Evolutionary conservation across 1,140 invertebrate genomes (phyloP), one percentile per base, ranked within the genome.

Genomic region (Wasmannia auropunctata): DNA sequence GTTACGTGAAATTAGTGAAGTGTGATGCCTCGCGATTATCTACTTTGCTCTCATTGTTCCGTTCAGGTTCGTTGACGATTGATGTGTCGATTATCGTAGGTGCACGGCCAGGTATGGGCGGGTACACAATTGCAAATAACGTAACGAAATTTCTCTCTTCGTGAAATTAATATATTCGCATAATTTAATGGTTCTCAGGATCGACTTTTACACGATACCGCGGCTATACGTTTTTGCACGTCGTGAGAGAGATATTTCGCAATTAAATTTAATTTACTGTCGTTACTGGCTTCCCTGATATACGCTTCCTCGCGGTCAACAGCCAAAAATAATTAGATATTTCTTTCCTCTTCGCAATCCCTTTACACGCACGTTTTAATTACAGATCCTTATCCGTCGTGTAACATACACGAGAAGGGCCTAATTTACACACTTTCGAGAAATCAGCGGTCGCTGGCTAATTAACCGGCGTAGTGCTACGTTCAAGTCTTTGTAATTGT

Each of bases 1-100:
- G 88, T 90, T 86, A 87, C 51, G 85, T 69, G 85, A 79, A 89
- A 90, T 89, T 87, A 89, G 85, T 75, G 58, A 80, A 85, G 74
- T 83, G 54, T 75, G 83, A 90, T 89, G 67, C 70, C 72, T 72
- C 43, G 49, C 88, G 87, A 90, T 89, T 83, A 83, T 83, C 79
- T 74, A 83, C 67, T 83, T 83, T 74, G 37, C 51, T 83, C 51
- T 74, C 65, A 51, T 74, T 58, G 67, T 72, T 62, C 25, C 79
- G 69, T 83, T 74, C 54, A 25, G 37, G 19, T 60, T 83, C 51
- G 54, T 37, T 58, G 67, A 83, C 79, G 79, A 83, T 83, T 83
- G 51, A 79, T 65, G 60, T 37, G 28, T n/a, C 34, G 60, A 72
- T 83, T 83, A 83, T 34, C 77, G 63, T 54, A 40, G 49, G 19